phyloP scores from a whole-genome alignment of 1,140 invertebrate genomes.

The Drosophila sucinea region DNA sequence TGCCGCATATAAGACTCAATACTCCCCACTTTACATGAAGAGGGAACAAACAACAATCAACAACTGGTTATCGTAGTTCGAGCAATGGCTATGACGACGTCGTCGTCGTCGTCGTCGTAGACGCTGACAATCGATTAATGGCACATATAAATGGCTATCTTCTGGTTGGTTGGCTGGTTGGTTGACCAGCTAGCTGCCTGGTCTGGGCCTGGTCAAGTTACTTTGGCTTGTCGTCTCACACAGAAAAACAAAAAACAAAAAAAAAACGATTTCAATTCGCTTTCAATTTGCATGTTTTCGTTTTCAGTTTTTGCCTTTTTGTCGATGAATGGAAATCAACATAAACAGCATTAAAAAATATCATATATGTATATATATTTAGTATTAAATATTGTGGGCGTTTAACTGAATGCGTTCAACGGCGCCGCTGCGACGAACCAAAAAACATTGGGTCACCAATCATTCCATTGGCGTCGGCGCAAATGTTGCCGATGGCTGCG shows the following conservation, averaged over 20 bases:
- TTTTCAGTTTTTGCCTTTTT: constrained; percentile 34
- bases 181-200: constrained; percentile 33
- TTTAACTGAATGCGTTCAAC: constrained; percentile 69
- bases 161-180: constrained; percentile 63
- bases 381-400: constrained; percentile 68
- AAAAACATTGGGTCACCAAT: constrained; percentile 59
- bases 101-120: constrained; percentile 2
- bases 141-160: constrained; percentile 80
- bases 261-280: constrained; percentile 52
- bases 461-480: constrained; percentile 51
- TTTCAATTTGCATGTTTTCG: constrained; percentile 76
- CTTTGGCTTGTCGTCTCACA: constrained; percentile 21
- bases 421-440: constrained; percentile 61
- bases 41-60: constrained; percentile 2
- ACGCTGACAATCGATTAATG: constrained; percentile 78
- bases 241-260: constrained; percentile 27
- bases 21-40: neutral
- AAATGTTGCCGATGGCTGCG: constrained; percentile 50
- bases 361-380: constrained; percentile 17
- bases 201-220: constrained; percentile 34
- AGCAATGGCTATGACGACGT: constrained; percentile 63
- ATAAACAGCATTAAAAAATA: constrained; percentile 63
- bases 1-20: neutral
- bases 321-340: constrained; percentile 70
- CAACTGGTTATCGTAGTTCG: constrained; percentile 63